Evolutionary conservation across 1,140 invertebrate genomes (phyloP), one percentile per base, ranked within the genome.

Genomic region (Drosophila varians): DNA sequence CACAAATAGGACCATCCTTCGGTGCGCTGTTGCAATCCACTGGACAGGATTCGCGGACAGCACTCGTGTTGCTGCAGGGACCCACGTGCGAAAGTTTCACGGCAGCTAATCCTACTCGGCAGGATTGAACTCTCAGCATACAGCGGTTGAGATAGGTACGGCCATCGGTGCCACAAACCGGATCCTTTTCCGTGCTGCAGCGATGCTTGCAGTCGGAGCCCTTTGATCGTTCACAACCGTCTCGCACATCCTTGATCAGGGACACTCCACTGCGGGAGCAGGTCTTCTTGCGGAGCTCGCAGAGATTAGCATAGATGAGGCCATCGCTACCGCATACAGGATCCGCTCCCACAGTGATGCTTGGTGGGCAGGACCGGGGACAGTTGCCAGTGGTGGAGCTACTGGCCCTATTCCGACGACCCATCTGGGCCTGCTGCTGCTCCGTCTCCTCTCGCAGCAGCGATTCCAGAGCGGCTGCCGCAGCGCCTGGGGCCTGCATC

Each of bases 221-320:
- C 92, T 94, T 91, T 73, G 93, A 92, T 1, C 93, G 83, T 2
- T 93, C 93, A 77, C 96, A 97, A 1, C 94, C 92, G 0, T 93
- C 93, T 55, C 94, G 93, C 34, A 94, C 93, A 55, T 92, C 92
- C 93, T 90, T 91, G 8, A 91, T 57, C 40, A 70, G 21, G 31
- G 68, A 76, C 11, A 69, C 77, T 70, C 92, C 92, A 95, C 95
- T 96, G 94, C 96, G 96, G 75, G 96, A 96, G 90, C 97, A 98
- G 60, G 96, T 97, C 91, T 97, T 96, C 92, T 97, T 96, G 91
- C 95, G 94, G 95, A 98, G 95, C 92, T 98, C 96, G 89, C 98
- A 99, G 23, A 96, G 94, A 61, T 96, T 98, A 14, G 95, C 94
- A 92, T 98, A 98, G 71, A 97, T 97, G 77, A 95, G 92, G 12